Evolutionary conservation across 2,888 invertebrate species (phyloP), one percentile per base, ranked within the genome.

Genomic region (Sinohyriopsis cumingii): DNA sequence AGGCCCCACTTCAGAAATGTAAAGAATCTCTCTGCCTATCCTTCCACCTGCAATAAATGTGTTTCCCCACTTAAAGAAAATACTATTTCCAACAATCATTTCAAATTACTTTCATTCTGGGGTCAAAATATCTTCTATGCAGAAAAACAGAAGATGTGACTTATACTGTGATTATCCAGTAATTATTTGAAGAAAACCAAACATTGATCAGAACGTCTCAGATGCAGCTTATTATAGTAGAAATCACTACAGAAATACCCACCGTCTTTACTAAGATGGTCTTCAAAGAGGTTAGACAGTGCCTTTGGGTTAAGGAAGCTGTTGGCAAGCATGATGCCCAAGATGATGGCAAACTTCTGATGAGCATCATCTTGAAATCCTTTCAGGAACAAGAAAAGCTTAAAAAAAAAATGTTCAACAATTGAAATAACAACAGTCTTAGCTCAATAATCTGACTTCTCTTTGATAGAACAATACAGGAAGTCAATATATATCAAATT

Each of bases 311-410:
- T 95, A 86, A 97, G 94, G 89, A 97, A 95, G 75, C 95, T 95
- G 91, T 96, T 96, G 73, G 95, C 95, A 88, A 98, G 94, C 95
- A 98, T 96, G 71, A 98, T 93, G 82, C 96, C 96, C 80, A 96
- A 95, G 94, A 98, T 96, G 84, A 95, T 94, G 83, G 97, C 97
- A 88, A 98, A 93, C 91, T 97, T 97, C 87, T 94, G 93, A 85
- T 98, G 94, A 91, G 98, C 95, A 84, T 93, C 93, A 75, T 95
- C 94, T 89, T 94, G 93, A 91, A 98, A 98, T 88, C 97, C 97
- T 92, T 97, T 97, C 91, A 98, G 94, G 92, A 97, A 98, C 88
- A 97, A 94, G 90, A 91, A 81, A 65, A 89, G 79, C 89, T 89
- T 76, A 12, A 78, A 78, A 65, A 61, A 53, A 22, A 59, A 62